phyloP scores from a whole-genome alignment of 2,797 vertebrate species.

The Paguma larvata region DNA sequence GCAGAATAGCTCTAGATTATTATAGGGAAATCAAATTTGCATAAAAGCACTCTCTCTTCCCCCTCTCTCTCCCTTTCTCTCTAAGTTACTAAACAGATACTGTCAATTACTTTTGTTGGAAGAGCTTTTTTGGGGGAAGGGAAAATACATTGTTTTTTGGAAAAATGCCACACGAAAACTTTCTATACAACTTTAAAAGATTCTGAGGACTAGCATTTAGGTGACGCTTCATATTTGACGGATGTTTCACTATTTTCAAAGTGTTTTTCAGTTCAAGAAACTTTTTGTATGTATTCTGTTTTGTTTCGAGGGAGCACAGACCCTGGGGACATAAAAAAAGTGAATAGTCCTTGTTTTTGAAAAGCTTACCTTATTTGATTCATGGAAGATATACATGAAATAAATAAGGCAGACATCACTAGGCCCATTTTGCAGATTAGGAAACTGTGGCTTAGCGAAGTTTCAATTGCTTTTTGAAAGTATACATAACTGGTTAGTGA shows the following conservation, averaged over 20 bases:
- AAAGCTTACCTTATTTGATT: slow-evolving; percentile 37
- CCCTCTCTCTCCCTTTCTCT: slow-evolving; percentile 86
- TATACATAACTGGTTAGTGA: not conserved
- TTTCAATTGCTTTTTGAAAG: not conserved
- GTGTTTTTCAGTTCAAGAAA: slow-evolving; percentile 15
- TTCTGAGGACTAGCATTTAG: not conserved
- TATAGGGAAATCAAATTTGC: slow-evolving; percentile 93
- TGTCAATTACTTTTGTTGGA: slow-evolving; percentile 85
- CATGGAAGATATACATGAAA: not conserved
- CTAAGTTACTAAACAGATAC: slow-evolving; percentile 89
- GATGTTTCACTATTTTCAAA: not conserved
- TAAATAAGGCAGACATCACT: not conserved
- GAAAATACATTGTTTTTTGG: slow-evolving; percentile 8
- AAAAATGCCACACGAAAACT: not conserved
- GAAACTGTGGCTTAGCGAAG: slow-evolving; percentile 40
- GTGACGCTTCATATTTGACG: not conserved
- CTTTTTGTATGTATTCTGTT: slow-evolving; percentile 19
- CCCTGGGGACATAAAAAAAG: not conserved
- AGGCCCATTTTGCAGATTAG: slow-evolving; percentile 43
- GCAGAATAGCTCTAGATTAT: slow-evolving; percentile 92
- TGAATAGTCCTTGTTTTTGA: slow-evolving; percentile 8
- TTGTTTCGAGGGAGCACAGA: slow-evolving; percentile 5
- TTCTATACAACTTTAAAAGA: not conserved
- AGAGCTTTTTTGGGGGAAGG: slow-evolving; percentile 76
- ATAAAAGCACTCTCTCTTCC: slow-evolving; percentile 90